These are phyloP conservation scores for Drosophila gunungcola DNA, from an alignment of 1,140 invertebrate species.

Conservation along the genomic window DNA sequence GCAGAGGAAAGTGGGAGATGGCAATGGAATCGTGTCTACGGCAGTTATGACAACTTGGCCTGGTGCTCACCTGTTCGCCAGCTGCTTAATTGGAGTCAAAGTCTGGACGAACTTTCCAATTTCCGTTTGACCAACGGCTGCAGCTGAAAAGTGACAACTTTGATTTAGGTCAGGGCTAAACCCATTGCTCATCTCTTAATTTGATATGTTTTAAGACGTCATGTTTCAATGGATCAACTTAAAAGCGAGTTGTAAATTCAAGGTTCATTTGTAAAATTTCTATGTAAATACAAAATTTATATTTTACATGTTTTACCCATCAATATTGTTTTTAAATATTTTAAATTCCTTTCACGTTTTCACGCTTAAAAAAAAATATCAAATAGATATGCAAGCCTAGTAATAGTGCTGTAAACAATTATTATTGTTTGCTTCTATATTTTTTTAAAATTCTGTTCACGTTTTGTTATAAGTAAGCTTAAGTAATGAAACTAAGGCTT, in stretches of 20 bases:
- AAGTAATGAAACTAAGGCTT: no score
- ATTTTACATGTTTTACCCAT: no score
- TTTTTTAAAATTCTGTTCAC: background rate
- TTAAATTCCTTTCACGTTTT: background rate
- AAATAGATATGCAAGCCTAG: background rate
- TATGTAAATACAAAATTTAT: no score
- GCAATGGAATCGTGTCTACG: constrained; percentile 14
- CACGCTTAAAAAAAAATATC: background rate
- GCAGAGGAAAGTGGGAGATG: background rate
- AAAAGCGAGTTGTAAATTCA: background rate
- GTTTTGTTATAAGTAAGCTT: background rate
- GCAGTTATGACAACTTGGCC: constrained; percentile 27
- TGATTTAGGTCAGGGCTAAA: constrained; percentile 24
- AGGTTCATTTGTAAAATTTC: no score
- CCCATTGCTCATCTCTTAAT: background rate
- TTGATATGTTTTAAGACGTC: background rate
- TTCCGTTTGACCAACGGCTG: constrained; percentile 19
- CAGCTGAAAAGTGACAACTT: constrained; percentile 48
- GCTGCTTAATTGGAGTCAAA: constrained; percentile 48
- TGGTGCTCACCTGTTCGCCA: constrained; percentile 14
- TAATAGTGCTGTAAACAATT: background rate
- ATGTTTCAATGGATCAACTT: background rate
- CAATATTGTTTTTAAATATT: background rate
- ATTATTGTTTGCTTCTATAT: background rate
- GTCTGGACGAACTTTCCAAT: constrained; percentile 36